Base-by-base conservation (phyloP, 2,797 vertebrate genomes). In the Labeo calbasu region DNA sequence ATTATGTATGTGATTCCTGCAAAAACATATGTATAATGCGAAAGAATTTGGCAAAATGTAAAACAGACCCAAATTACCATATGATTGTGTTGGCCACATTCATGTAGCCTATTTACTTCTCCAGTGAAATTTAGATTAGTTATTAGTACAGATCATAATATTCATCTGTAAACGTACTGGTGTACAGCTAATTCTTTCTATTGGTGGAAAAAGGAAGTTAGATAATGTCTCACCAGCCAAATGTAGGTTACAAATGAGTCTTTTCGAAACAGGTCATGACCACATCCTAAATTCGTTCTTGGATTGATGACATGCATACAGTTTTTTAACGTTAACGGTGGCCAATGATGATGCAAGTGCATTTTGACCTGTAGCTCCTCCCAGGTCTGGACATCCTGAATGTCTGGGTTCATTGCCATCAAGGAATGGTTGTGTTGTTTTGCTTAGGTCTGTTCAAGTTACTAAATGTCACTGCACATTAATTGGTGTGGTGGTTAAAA, bases 251-350 rank as follows among this genome's bases (percentile, higher is more conserved):
- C 66, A 81, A 46, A 70, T 25, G 50, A 57, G 65, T 32, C 76
- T 8, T 73, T 5, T 70, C 48, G 11, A 12, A 68, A 57, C n/a
- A 55, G 48, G 46, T 51, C 28, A 55, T 0, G 8, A 46, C 72
- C 72, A 57, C 51, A 83, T 69, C 63, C 51, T 57, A 77, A 68
- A 59, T 48, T 59, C 3, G 15, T n/a, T 79, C 6, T 48, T 21
- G 46, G 40, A 66, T 28, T 36, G 65, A 82, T 32, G 51, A 57
- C 65, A 59, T 32, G 28, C 28, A 32, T 59, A 2, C 17, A 14
- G 4, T 1, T 79, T 79, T 32, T 77, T 9, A 21, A 19, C 21
- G 17, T 63, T 50, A 36, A 63, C 25, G 59, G 25, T 66, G 19
- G 13, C 2, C 65, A 50, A 17, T 15, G 4, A n/a, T 14, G 43